Evolutionary conservation across 2,113 vertebrate species (phyloP).

Genomic region (Ascaphus truei): DNA sequence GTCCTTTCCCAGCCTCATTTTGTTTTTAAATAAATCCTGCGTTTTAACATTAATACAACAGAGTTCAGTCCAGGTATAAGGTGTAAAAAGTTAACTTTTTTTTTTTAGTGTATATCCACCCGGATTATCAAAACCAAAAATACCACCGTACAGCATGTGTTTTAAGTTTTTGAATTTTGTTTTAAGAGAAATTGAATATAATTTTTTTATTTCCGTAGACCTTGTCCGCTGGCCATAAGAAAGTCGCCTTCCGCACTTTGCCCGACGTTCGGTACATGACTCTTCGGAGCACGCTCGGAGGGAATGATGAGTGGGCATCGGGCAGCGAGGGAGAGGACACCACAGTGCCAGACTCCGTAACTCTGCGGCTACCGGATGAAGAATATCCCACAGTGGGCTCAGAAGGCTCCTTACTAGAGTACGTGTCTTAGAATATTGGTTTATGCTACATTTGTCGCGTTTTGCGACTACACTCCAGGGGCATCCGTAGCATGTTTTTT

Average conservation of each 20-base stretch:
- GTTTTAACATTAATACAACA: no score
- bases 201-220: neutral
- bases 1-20: no score
- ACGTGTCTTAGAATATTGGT: neutral
- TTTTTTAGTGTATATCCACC: no score
- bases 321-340: slow-evolving; percentile 25
- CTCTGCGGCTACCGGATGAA: no score
- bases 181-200: neutral
- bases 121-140: no score
- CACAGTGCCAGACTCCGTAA: neutral
- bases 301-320: neutral
- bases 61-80: no score
- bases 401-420: neutral
- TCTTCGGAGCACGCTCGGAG: slow-evolving; percentile 38
- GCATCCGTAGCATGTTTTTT: no score
- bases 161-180: neutral
- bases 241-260: slow-evolving; percentile 63
- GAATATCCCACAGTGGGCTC: neutral
- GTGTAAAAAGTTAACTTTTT: no score
- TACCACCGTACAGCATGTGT: no score
- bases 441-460: no score
- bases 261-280: slow-evolving; percentile 61
- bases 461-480: no score
- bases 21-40: no score
- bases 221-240: slow-evolving; percentile 40